Percentiles rank a stretch among this genome's conserved stretches.
phyloP scores from a whole-genome alignment of 1,140 invertebrate genomes.

The Bacillus rossius region DNA sequence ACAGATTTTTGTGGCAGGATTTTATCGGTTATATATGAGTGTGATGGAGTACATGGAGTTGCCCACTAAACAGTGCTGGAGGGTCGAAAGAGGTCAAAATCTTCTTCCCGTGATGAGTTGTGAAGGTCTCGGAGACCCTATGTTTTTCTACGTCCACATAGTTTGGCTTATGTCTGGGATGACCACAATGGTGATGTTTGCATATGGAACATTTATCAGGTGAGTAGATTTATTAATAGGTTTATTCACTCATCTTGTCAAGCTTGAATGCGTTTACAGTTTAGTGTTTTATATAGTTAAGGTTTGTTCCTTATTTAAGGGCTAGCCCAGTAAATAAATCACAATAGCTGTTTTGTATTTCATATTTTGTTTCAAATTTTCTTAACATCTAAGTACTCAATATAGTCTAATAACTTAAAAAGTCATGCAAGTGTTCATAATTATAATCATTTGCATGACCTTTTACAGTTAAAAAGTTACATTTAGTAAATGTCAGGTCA shows the following conservation, averaged over 20 bases:
- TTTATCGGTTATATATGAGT: slow-evolving; percentile 9
- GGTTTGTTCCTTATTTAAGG: background rate
- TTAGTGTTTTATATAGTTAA: background rate
- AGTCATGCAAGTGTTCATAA: too few relatives aligned
- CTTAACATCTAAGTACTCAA: too few relatives aligned
- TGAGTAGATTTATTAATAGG: slow-evolving; percentile 17
- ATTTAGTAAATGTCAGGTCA: too few relatives aligned
- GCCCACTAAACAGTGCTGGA: slow-evolving; percentile 49
- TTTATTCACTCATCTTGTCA: background rate
- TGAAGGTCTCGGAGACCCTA: slow-evolving; percentile 67
- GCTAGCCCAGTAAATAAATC: too few relatives aligned
- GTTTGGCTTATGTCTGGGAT: slow-evolving; percentile 61
- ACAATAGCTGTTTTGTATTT: too few relatives aligned
- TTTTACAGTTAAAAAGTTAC: too few relatives aligned
- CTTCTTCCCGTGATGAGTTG: slow-evolving; percentile 64
- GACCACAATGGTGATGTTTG: slow-evolving; percentile 56
- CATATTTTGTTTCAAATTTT: too few relatives aligned
- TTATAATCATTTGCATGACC: too few relatives aligned
- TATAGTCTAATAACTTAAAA: too few relatives aligned
- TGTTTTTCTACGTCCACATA: slow-evolving; percentile 67
- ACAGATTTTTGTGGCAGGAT: background rate
- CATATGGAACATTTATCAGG: slow-evolving; percentile 53
- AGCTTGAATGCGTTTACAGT: background rate
- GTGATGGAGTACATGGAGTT: slow-evolving; percentile 23
- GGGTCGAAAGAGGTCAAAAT: slow-evolving; percentile 56